Conservation (phyloP, 2,888 invertebrate species). For the Anoplius nigerrimus region DNA sequence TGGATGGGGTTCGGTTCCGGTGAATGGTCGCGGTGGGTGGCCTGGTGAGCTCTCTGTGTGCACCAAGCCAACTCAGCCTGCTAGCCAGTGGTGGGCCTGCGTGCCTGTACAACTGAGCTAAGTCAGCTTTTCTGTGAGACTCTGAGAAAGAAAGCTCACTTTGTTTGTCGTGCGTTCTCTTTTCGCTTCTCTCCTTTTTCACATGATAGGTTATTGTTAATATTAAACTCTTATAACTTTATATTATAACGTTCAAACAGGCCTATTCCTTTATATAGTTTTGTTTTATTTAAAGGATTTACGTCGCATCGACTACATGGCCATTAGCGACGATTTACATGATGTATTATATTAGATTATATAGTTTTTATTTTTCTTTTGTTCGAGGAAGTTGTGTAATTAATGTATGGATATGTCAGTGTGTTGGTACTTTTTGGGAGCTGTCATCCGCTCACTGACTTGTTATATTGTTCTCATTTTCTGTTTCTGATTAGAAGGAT, state of each 20-base stretch:
- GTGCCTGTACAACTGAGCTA: slow-evolving; percentile 59
- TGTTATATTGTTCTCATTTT: no score
- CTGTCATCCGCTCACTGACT: no score
- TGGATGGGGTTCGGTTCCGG: slow-evolving; percentile 74
- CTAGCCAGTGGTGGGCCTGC: slow-evolving; percentile 78
- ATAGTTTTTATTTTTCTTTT: no score
- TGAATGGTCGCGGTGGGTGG: slow-evolving; percentile 75
- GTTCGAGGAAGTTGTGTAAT: no score
- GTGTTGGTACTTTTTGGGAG: no score
- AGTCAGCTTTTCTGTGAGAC: slow-evolving; percentile 56
- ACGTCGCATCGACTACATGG: no score
- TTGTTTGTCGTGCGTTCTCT: slow-evolving; percentile 44
- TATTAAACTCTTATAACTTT: slow-evolving; percentile 21
- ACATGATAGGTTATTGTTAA: background rate
- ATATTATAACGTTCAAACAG: no score
- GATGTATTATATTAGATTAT: no score
- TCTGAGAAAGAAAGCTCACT: slow-evolving; percentile 50
- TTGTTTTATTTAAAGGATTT: no score
- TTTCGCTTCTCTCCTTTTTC: slow-evolving; percentile 33
- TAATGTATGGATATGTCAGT: no score
- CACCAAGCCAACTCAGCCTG: slow-evolving; percentile 78
- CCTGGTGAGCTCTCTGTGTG: slow-evolving; percentile 74
- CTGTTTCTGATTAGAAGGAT: no score
- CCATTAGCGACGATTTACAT: no score
- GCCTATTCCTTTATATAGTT: slow-evolving; percentile 7